Evolutionary conservation across 2,888 invertebrate species (phyloP).

Genomic region (Drosophila nr. medialis): DNA sequence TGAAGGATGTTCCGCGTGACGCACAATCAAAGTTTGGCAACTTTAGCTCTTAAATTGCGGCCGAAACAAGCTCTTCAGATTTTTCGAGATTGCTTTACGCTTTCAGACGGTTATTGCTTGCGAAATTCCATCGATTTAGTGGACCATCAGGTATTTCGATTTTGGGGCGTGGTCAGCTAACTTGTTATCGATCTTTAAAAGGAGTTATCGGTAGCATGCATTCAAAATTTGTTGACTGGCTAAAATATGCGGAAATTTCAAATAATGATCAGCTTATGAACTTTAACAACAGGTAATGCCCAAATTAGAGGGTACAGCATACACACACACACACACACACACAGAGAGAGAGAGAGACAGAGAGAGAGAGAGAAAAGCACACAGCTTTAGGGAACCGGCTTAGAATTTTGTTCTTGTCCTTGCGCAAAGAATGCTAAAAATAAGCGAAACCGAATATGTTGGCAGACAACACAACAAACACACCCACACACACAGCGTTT

Average conservation of each 20-base stretch:
- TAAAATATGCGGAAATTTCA: not conserved
- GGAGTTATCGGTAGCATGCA: not conserved
- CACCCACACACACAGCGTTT: conserved; percentile 10
- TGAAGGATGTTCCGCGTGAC: not conserved
- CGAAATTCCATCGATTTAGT: not conserved
- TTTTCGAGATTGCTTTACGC: not conserved
- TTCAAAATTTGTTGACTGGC: not conserved
- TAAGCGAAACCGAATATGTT: conserved; percentile 32
- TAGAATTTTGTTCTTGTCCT: conserved; percentile 48
- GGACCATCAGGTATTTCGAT: too few species aligned
- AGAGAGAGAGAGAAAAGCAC: conserved; percentile 6
- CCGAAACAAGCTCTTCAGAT: too few species aligned
- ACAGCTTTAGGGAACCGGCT: conserved; percentile 35
- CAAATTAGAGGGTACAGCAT: conserved; percentile 51
- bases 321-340: not conserved
- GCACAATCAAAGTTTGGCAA: not conserved
- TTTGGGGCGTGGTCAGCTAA: not conserved
- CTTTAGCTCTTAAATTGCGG: too few species aligned
- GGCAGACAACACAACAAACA: conserved; percentile 16
- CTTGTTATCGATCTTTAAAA: not conserved
- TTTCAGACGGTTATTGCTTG: not conserved
- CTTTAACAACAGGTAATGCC: conserved; percentile 16
- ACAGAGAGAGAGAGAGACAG: not conserved
- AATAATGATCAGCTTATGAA: conserved; percentile 1
- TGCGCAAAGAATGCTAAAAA: conserved; percentile 55